These are phyloP conservation scores for Thecocarcelia acutangulata DNA, from an alignment of 2,888 invertebrate species.

Conservation along the genomic window DNA sequence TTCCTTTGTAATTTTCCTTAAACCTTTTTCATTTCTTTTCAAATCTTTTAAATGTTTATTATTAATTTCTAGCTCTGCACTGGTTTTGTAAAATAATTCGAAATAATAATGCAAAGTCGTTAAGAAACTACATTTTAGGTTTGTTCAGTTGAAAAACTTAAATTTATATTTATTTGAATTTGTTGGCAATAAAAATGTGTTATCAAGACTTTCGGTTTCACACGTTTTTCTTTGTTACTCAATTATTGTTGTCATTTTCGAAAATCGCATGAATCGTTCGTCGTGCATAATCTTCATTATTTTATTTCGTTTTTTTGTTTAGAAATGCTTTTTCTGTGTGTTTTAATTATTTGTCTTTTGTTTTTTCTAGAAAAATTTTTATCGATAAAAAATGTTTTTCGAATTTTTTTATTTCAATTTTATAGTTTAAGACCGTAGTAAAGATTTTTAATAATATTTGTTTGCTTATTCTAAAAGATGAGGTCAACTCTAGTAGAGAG, in stretches of 20 bases:
- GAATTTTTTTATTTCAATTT: no score
- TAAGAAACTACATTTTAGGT: constrained; percentile 56
- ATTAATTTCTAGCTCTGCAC: constrained; percentile 80
- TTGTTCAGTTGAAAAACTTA: constrained; percentile 53
- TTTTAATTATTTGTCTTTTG: neutral
- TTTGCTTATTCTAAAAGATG: no score
- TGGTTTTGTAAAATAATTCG: constrained; percentile 77
- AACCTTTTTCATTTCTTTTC: constrained; percentile 36
- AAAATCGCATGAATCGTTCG: constrained; percentile 37
- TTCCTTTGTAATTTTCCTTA: constrained; percentile 70
- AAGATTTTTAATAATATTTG: no score
- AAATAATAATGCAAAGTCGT: constrained; percentile 48
- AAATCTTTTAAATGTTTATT: constrained; percentile 67
- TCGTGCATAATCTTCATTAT: constrained; percentile 9
- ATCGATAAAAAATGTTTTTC: no score
- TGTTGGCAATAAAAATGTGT: constrained; percentile 24
- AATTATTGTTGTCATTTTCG: constrained; percentile 42
- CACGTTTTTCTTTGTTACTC: constrained; percentile 37
- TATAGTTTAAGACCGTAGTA: no score
- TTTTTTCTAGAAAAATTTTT: no score
- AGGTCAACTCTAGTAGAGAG: no score
- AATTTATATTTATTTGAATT: constrained; percentile 35
- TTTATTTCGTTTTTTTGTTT: constrained; percentile 2
- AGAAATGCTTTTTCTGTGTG: constrained; percentile 13
- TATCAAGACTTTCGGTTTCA: constrained; percentile 39